Base-by-base conservation (phyloP, 2,888 invertebrate species). In the Leptinotarsa peninsularis region DNA sequence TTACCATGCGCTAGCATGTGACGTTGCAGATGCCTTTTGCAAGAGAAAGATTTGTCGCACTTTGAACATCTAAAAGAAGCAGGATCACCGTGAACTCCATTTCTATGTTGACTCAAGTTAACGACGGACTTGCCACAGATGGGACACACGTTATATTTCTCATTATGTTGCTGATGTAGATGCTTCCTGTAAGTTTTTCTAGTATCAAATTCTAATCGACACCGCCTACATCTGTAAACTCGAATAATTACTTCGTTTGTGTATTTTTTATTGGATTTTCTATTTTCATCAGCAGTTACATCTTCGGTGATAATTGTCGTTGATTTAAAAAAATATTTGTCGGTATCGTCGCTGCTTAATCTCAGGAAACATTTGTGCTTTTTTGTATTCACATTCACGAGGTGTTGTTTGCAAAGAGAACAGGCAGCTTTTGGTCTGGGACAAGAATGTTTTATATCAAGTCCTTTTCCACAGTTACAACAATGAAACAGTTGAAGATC, bases 1-100 rank as follows among this genome's bases (percentile, higher is more conserved):
- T 88, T 87, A 70, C 87, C 89, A 68, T 90, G 90, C 27, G 81
- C 82, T 63, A 82, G 71, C 78, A 76, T 79, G 43, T 83, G 83
- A 17, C 78, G 75, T 17, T 76, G 76, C 13, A 83, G 69, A 73
- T 79, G 81, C 27, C 81, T 82, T 23, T 77, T 80, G 49, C 80
- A 78, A 18, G 82, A 81, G 72, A 83, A 83, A 49, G 75, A 78
- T 60, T 81, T 80, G 13, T 80, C 81, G 74, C 82, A 83, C 21
- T 77, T 69, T 4, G 78, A 72, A 74, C 82, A 83, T 23, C 73
- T 76, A 17, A 76, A 70, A 18, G 73, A 69, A 50, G 75, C 71
- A 15, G 78, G 79, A 54, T 77, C 76, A 3, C 78, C 79, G 58
- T 80, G 80, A 4, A 79, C 79, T 10, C 72, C 69, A 43, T 78